Percentiles rank a stretch among this genome's conserved stretches.
Conservation (phyloP, 2,888 invertebrate species). For the Mythimna lalbum region DNA sequence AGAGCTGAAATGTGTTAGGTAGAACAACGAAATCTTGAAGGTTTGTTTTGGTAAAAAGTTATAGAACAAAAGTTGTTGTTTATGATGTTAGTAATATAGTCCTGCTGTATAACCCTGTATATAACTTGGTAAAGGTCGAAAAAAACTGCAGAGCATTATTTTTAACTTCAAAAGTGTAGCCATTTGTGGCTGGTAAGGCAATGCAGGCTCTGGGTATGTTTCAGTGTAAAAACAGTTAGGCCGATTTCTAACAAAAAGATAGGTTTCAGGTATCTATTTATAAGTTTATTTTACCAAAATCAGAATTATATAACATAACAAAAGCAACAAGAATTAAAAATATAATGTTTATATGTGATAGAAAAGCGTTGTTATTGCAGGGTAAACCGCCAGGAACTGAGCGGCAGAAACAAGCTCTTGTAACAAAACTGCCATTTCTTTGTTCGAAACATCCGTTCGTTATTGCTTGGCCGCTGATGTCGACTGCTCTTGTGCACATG, state of each 20-base stretch:
- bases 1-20: no score
- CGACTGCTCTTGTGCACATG: slow-evolving; percentile 92
- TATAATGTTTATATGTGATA: slow-evolving; percentile 55
- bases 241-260: not conserved
- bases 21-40: no score
- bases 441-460: slow-evolving; percentile 91
- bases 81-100: no score
- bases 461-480: slow-evolving; percentile 83
- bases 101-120: no score
- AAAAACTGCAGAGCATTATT: no score
- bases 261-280: not conserved
- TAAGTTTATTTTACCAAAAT: slow-evolving; percentile 22
- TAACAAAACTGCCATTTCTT: slow-evolving; percentile 79
- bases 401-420: slow-evolving; percentile 83
- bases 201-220: no score
- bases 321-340: slow-evolving; percentile 57
- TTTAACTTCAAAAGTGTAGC: no score
- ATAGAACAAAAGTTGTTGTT: no score
- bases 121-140: no score
- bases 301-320: slow-evolving; percentile 56
- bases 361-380: slow-evolving; percentile 74
- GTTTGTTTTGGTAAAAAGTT: no score
- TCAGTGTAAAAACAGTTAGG: no score
- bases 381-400: slow-evolving; percentile 81
- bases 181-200: no score